Evolutionary conservation across 2,797 vertebrate species (phyloP).

Genomic region (Thripadectes ignobilis): DNA sequence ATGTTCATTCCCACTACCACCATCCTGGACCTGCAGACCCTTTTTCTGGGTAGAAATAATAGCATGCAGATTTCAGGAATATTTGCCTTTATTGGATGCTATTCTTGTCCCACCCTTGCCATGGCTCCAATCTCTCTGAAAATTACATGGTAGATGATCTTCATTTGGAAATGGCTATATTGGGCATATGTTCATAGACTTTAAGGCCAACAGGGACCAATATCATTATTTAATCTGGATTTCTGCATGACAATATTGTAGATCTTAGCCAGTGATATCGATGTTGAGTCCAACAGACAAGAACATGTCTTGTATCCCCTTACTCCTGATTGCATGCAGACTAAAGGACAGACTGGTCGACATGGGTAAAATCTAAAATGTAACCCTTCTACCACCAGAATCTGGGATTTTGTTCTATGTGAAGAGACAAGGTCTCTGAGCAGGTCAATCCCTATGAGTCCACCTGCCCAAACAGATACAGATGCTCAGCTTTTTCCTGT

Average conservation of each 20-base stretch:
- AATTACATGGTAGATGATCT: constrained; percentile 6
- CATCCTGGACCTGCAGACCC: constrained; percentile 50
- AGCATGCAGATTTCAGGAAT: constrained; percentile 52
- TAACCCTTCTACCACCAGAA: not conserved
- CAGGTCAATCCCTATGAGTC: not conserved
- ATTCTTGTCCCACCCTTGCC: constrained; percentile 38
- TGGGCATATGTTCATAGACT: not conserved
- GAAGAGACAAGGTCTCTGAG: not conserved
- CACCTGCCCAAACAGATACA: not conserved
- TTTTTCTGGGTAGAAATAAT: constrained; percentile 56
- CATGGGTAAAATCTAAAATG: not conserved
- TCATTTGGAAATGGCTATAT: not conserved
- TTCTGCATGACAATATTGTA: not conserved
- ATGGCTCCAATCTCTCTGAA: not conserved
- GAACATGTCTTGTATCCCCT: accelerated
- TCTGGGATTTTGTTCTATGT: not conserved
- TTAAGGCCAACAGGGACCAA: not conserved
- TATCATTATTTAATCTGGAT: not conserved
- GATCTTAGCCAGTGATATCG: not conserved
- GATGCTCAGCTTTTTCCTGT: not conserved
- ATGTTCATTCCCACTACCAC: constrained; percentile 62
- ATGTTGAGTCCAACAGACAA: not conserved
- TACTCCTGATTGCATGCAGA: not conserved
- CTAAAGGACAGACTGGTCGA: not conserved
- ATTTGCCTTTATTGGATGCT: constrained; percentile 66